These are phyloP conservation scores for Brachystomella parvula DNA, from an alignment of 1,140 invertebrate species.

Conservation along the genomic window DNA sequence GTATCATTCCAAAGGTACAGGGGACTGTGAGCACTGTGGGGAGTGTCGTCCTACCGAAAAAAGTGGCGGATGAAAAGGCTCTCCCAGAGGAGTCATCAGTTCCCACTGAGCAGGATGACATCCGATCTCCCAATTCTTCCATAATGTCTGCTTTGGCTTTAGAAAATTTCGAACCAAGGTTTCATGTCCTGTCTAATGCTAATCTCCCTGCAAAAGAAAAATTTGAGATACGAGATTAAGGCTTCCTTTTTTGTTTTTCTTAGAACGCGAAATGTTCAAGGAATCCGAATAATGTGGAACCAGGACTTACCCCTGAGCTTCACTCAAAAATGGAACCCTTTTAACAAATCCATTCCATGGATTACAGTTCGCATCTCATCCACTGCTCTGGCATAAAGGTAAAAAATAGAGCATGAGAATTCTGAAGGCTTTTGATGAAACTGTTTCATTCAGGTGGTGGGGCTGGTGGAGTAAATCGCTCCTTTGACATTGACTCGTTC, in stretches of 20 bases:
- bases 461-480: constrained; percentile 48
- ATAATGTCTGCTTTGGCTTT: constrained; percentile 32
- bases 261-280: constrained; percentile 60
- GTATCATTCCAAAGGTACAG: constrained; percentile 44
- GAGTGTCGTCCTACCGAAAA: constrained; percentile 26
- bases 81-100: not conserved
- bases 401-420: constrained; percentile 20
- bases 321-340: constrained; percentile 75
- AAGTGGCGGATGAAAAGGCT: not conserved
- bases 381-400: constrained; percentile 58
- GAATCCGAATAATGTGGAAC: constrained; percentile 68
- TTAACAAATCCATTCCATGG: constrained; percentile 66
- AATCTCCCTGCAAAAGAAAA: not conserved
- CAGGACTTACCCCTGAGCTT: constrained; percentile 57
- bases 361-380: constrained; percentile 70
- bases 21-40: constrained; percentile 31
- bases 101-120: not conserved
- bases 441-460: constrained; percentile 36
- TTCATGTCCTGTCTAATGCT: not conserved
- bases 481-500: constrained; percentile 47
- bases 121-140: constrained; percentile 21
- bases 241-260: not conserved
- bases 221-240: not conserved
- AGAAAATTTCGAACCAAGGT: constrained; percentile 36
- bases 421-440: not conserved